Evolutionary conservation across 2,797 vertebrate species (phyloP), one percentile per base, ranked within the genome.

Genomic region (Cryptoblepharus egeriae): DNA sequence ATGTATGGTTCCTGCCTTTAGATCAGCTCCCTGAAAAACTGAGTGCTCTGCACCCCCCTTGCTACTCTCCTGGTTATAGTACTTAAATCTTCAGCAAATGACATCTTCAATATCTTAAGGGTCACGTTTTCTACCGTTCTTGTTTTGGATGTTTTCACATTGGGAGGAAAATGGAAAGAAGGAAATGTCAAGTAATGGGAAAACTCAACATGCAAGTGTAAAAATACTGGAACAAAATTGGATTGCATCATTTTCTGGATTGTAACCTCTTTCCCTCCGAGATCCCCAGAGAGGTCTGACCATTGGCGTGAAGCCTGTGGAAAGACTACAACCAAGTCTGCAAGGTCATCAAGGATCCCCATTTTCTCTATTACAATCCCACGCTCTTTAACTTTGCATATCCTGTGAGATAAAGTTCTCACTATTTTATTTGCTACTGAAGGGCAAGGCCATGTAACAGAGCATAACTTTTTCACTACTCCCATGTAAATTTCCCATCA

Each of bases 121-220:
- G 79, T 83, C 91, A 92, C 72, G 18, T 72, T 42, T 80, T 88
- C 85, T 87, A 81, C 30, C 64, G 4, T 67, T 82, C 71, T 86
- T 32, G 76, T 92, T n/a, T 92, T 93, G 55, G 68, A 79, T 83
- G 75, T 79, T 35, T 67, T 39, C 60, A 39, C 13, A 70, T 5
- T 35, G n/a, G 9, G 24, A 8, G 83, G 87, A 73, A 58, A 83
- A 69, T 67, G 39, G 39, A 86, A 79, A 76, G 63, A 86, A 79
- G 77, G 63, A 90, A 90, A 89, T 84, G 81, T 90, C 83, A 90
- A 85, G 73, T 5, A 85, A 90, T 63, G 49, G 30, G 79, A 89
- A 65, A 92, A 70, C 76, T 70, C 68, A 82, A 35, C 11, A 73
- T 35, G 18, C 1, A n/a, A 61, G n/a, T 5, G 26, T 18, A 49